A percentile compares a stretch with the other conserved stretches of the same genome.
phyloP scores from a whole-genome alignment of 2,113 vertebrate species.

The Crotophaga sulcirostris region DNA sequence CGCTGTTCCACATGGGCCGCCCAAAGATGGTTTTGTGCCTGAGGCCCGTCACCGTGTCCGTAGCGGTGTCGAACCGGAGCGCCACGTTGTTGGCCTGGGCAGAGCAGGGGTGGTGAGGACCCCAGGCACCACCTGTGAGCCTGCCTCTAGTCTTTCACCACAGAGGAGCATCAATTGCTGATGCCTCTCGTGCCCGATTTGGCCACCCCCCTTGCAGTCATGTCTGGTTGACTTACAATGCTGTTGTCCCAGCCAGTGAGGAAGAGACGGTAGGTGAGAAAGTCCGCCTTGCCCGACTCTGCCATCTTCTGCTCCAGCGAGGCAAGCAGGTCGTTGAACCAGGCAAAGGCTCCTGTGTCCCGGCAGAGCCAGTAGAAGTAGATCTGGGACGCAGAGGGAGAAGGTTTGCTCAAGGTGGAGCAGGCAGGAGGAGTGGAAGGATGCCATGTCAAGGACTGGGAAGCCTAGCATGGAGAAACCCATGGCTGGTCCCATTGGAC shows the following conservation, averaged over 20 bases:
- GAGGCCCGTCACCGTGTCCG: constrained; percentile 85
- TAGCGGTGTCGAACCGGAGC: constrained; percentile 80
- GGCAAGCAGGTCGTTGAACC: constrained; percentile 89
- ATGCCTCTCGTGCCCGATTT: not conserved
- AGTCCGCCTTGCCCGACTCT: constrained; percentile 81
- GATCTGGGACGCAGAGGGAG: constrained; percentile 75
- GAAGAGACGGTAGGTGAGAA: constrained; percentile 90
- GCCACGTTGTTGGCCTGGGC: constrained; percentile 75
- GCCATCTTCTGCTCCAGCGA: constrained; percentile 90
- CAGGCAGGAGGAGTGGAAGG: not conserved
- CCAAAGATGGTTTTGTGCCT: constrained; percentile 91
- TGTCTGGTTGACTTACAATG: constrained; percentile 71
- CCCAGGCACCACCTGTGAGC: accelerated
- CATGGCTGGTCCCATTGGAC: accelerated
- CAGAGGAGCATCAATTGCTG: not conserved
- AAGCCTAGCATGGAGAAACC: not conserved
- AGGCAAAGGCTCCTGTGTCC: constrained; percentile 89
- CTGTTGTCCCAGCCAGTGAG: constrained; percentile 88
- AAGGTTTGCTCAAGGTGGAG: not conserved
- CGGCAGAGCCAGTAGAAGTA: constrained; percentile 96
- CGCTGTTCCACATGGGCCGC: constrained; percentile 87
- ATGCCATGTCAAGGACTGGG: not conserved
- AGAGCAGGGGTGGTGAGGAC: not conserved
- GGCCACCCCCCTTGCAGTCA: not conserved
- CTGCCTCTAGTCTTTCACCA: not conserved